Evolutionary conservation across 2,888 invertebrate species (phyloP).

Genomic region (Andrena hattorfiana): DNA sequence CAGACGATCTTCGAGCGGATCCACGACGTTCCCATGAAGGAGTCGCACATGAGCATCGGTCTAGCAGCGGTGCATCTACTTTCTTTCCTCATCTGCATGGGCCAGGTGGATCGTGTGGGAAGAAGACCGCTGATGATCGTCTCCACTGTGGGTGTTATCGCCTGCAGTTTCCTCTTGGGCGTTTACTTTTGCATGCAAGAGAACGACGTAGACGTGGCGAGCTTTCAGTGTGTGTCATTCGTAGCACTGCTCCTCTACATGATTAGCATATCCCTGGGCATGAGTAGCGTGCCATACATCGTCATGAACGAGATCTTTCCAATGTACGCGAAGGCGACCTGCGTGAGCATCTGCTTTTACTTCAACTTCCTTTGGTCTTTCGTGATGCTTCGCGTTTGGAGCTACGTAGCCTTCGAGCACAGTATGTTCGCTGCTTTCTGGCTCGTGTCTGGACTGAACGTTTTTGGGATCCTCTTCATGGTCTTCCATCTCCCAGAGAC

Average conservation of each 20-base stretch:
- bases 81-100: slow-evolving; percentile 17
- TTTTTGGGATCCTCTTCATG: slow-evolving; percentile 12
- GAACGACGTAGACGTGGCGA: background rate
- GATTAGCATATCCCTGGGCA: slow-evolving; percentile 10
- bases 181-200: slow-evolving; percentile 22
- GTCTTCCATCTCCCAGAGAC: slow-evolving; percentile 42
- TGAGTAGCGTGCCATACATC: slow-evolving; percentile 18
- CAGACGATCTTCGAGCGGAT: slow-evolving; percentile 34
- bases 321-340: slow-evolving; percentile 31
- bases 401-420: background rate
- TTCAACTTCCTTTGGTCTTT: slow-evolving; percentile 13
- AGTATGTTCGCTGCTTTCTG: slow-evolving; percentile 24
- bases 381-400: slow-evolving; percentile 9
- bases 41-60: slow-evolving; percentile 23
- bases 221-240: background rate
- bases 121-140: slow-evolving; percentile 18
- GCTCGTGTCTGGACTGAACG: slow-evolving; percentile 18
- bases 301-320: slow-evolving; percentile 42
- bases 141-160: slow-evolving; percentile 10
- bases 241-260: slow-evolving; percentile 2
- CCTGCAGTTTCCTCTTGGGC: slow-evolving; percentile 25
- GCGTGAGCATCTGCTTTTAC: slow-evolving; percentile 5
- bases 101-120: slow-evolving; percentile 18
- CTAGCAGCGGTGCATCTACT: slow-evolving; percentile 15
- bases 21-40: slow-evolving; percentile 8